Percentiles rank a stretch among this genome's conserved stretches.
phyloP scores from a whole-genome alignment of 2,113 vertebrate species.

The Pelmatolapia mariae region DNA sequence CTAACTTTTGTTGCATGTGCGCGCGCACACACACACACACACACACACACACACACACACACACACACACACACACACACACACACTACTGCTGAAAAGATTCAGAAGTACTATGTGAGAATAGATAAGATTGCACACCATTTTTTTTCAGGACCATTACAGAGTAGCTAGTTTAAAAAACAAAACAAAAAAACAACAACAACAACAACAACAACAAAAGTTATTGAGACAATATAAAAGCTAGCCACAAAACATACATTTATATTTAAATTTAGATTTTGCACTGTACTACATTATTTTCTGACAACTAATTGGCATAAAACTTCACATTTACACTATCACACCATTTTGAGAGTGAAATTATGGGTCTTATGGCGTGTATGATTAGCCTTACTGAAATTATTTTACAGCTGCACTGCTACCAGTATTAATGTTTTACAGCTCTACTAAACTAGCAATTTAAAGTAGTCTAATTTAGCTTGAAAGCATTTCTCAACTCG shows the following conservation, averaged over 20 bases:
- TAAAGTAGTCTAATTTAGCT: not conserved
- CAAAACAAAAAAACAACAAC: not conserved
- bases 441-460: not conserved
- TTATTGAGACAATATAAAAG: not conserved
- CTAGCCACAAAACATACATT: not conserved
- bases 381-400: not conserved
- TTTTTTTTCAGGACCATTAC: not conserved
- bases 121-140: not conserved
- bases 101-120: not conserved
- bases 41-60: too few relatives aligned
- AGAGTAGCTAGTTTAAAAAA: not conserved
- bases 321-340: not conserved
- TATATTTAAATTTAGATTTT: not conserved
- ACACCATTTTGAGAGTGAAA: not conserved
- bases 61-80: not conserved
- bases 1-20: not conserved
- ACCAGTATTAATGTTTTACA: not conserved
- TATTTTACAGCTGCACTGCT: not conserved
- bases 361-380: not conserved
- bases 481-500: not conserved
- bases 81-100: not conserved
- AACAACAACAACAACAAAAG: not conserved
- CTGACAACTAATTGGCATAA: not conserved
- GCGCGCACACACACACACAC: rapidly evolving
- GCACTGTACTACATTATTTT: not conserved